phyloP scores from a whole-genome alignment of 2,113 vertebrate genomes.

The Mesocricetus auratus region DNA sequence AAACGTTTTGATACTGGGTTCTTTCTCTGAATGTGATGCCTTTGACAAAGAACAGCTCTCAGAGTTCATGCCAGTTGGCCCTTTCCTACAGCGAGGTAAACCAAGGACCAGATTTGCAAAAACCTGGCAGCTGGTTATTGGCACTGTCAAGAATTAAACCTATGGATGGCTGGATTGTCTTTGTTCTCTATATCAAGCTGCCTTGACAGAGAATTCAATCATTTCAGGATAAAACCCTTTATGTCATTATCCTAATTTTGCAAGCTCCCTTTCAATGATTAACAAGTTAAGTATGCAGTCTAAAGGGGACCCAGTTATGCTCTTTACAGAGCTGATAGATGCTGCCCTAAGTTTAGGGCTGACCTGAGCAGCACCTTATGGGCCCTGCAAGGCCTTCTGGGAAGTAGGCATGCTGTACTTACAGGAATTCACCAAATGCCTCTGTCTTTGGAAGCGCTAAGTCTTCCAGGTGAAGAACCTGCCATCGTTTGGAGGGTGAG shows the following conservation, averaged over 20 bases:
- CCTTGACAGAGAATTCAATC: background rate
- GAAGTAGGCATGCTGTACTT: background rate
- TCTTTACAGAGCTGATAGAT: background rate
- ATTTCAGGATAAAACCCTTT: slow-evolving; percentile 23
- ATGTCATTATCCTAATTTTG: background rate
- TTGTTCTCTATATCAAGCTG: background rate
- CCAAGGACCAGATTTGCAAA: background rate
- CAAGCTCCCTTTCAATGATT: background rate
- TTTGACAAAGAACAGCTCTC: background rate
- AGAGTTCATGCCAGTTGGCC: background rate
- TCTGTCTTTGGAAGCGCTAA: background rate
- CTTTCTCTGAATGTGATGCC: background rate
- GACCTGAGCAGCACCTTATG: rapidly evolving
- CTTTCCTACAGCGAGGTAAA: background rate
- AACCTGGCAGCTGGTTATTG: background rate
- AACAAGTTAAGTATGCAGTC: background rate
- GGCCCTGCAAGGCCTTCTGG: background rate
- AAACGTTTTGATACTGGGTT: background rate
- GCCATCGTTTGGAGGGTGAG: background rate
- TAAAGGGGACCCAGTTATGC: background rate
- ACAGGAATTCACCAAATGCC: background rate
- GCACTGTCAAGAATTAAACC: background rate
- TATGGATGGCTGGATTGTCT: background rate
- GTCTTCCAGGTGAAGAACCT: slow-evolving; percentile 12
- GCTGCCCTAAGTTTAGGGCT: background rate